Conservation (phyloP, 2,113 vertebrate genomes). For the Chionis minor region DNA sequence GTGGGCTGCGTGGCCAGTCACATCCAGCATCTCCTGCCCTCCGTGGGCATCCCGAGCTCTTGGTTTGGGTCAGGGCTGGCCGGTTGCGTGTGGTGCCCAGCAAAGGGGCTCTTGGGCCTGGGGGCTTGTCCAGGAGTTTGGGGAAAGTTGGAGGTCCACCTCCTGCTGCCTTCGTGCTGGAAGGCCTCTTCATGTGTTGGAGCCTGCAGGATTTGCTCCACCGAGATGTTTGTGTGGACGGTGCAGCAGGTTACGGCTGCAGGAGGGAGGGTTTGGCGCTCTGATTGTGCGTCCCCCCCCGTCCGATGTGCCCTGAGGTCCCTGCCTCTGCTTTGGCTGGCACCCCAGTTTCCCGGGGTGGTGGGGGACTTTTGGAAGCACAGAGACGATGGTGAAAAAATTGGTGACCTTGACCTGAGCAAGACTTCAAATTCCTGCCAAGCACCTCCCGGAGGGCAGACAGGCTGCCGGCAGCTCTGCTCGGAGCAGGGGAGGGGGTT, state of each 20-base stretch:
- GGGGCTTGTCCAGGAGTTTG: neutral
- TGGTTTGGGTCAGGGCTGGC: neutral
- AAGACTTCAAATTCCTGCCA: neutral
- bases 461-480: neutral
- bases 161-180: neutral
- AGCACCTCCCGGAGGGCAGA: neutral
- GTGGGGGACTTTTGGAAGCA: neutral
- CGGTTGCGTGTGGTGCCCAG: neutral
- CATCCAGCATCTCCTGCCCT: neutral
- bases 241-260: fast-evolving
- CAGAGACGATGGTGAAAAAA: neutral
- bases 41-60: fast-evolving
- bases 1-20: neutral
- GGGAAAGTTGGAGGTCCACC: neutral
- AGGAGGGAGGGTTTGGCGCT: neutral
- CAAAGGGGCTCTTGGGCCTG: neutral
- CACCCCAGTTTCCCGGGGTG: fast-evolving
- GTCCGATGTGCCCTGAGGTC: fast-evolving
- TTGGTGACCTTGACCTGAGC: neutral
- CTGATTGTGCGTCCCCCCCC: fast-evolving
- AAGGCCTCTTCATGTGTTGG: fast-evolving
- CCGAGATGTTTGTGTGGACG: fast-evolving
- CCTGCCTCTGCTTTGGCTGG: neutral
- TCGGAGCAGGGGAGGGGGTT: neutral
- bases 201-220: neutral